These are phyloP conservation scores for Macrosiphum euphorbiae DNA, from an alignment of 2,888 invertebrate genomes.

Conservation along the genomic window DNA sequence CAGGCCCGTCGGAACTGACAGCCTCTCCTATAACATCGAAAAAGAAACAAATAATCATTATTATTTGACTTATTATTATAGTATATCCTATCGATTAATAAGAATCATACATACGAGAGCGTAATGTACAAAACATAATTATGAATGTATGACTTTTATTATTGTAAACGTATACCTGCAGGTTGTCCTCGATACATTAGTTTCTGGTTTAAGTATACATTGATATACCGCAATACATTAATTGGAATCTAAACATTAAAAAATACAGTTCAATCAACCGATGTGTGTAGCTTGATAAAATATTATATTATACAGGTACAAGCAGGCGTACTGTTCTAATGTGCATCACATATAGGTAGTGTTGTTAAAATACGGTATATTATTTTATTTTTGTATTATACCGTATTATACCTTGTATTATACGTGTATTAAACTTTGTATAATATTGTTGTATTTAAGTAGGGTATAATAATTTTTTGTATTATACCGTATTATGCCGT, in stretches of 20 bases:
- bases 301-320: not conserved
- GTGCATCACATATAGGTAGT: too few relatives aligned
- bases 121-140: not conserved
- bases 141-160: not conserved
- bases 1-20: conserved; percentile 49
- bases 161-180: conserved; percentile 15
- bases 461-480: too few relatives aligned
- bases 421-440: too few relatives aligned
- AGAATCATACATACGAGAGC: not conserved
- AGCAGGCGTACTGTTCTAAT: not conserved
- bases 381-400: too few relatives aligned
- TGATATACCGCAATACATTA: conserved; percentile 68
- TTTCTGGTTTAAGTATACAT: conserved; percentile 67
- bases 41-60: not conserved
- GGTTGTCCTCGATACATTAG: conserved; percentile 55
- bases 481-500: too few relatives aligned
- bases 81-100: not conserved
- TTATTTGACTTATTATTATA: not conserved
- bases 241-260: conserved; percentile 67
- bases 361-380: too few relatives aligned
- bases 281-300: not conserved
- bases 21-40: not conserved
- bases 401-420: too few relatives aligned
- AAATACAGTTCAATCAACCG: not conserved
- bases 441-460: too few relatives aligned